Percentiles rank a stretch among this genome's conserved stretches.
phyloP scores from a whole-genome alignment of 2,888 invertebrate species.

The Iphiclides podalirius region DNA sequence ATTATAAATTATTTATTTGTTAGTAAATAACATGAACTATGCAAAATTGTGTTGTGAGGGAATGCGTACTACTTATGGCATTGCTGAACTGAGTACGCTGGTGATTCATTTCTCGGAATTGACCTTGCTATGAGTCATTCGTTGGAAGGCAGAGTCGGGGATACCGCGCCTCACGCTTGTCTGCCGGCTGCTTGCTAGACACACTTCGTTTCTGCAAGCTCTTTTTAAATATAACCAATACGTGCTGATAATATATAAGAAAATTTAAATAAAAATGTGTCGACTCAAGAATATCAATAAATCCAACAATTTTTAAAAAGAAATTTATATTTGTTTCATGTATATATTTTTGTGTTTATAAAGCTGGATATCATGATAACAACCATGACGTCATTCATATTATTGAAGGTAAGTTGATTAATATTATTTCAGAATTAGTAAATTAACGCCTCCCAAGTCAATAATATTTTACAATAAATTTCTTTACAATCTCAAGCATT shows the following conservation, averaged over 20 bases:
- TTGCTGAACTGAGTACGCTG: slow-evolving; percentile 73
- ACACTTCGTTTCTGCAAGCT: slow-evolving; percentile 61
- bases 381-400: slow-evolving; percentile 80
- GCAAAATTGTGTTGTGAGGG: slow-evolving; percentile 56
- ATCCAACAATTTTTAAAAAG: slow-evolving; percentile 39
- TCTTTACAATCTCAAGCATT: slow-evolving; percentile 5
- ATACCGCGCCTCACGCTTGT: slow-evolving; percentile 80
- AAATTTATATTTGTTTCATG: slow-evolving; percentile 39
- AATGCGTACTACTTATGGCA: slow-evolving; percentile 69
- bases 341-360: slow-evolving; percentile 61
- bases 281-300: slow-evolving; percentile 42
- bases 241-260: slow-evolving; percentile 43
- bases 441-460: slow-evolving; percentile 4
- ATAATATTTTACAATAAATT: slow-evolving; percentile 3
- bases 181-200: slow-evolving; percentile 70
- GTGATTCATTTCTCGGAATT: slow-evolving; percentile 81
- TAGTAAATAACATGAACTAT: slow-evolving; percentile 47
- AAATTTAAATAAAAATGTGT: slow-evolving; percentile 51
- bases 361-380: slow-evolving; percentile 78
- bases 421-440: slow-evolving; percentile 21
- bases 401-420: slow-evolving; percentile 65
- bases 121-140: slow-evolving; percentile 82
- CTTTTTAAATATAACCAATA: slow-evolving; percentile 41
- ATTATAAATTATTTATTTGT: slow-evolving; percentile 37
- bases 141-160: slow-evolving; percentile 80